Evolutionary conservation across 1,140 invertebrate species (phyloP).

Genomic region (Aphis gossypii): DNA sequence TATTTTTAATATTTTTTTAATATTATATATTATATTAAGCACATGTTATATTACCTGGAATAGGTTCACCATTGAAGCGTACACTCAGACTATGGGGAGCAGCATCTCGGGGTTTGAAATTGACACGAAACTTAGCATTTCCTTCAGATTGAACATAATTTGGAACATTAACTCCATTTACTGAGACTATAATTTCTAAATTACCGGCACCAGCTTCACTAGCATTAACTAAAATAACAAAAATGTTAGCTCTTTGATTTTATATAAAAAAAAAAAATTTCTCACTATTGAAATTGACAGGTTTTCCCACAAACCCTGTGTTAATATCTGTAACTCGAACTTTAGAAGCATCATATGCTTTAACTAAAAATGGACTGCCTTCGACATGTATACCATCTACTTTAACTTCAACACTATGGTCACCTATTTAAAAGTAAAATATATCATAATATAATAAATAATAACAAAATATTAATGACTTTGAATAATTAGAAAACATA

Average conservation of each 20-base stretch:
- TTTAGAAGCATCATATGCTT: conserved; percentile 92
- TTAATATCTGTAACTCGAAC: conserved; percentile 91
- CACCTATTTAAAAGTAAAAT: conserved; percentile 67
- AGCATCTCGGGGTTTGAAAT: conserved; percentile 94
- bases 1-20: background rate
- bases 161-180: conserved; percentile 96
- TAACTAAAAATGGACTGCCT: conserved; percentile 93
- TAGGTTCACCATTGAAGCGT: conserved; percentile 94
- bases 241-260: background rate
- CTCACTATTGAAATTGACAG: conserved; percentile 91
- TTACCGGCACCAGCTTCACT: conserved; percentile 90
- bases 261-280: conserved; percentile 62
- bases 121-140: conserved; percentile 93
- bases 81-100: conserved; percentile 88
- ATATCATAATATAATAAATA: conserved; percentile 2
- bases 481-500: background rate
- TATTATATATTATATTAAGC: background rate
- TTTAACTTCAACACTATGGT: conserved; percentile 91
- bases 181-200: conserved; percentile 96
- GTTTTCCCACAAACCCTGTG: conserved; percentile 87
- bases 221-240: conserved; percentile 73
- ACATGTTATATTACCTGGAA: conserved; percentile 72
- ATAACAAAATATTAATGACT: conserved; percentile 12
- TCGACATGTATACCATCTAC: conserved; percentile 84
- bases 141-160: conserved; percentile 98